phyloP scores from a whole-genome alignment of 2,113 vertebrate species.

The Bubo bubo region DNA sequence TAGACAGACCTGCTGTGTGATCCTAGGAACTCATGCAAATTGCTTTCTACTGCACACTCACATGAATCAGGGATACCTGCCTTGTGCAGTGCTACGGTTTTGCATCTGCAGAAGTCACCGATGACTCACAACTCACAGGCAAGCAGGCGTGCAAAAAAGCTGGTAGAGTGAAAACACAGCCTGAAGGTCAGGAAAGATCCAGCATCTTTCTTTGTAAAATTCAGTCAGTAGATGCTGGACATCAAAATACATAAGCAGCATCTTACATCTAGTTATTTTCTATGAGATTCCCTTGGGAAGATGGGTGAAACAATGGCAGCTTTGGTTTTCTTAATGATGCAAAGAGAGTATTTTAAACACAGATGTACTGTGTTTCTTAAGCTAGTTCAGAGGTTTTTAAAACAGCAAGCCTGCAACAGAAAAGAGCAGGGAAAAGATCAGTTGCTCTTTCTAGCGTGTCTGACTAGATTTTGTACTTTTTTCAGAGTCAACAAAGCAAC shows the following conservation, averaged over 20 bases:
- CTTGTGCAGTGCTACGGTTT: fast-evolving
- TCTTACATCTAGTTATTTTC: neutral
- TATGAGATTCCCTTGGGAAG: neutral
- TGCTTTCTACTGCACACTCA: neutral
- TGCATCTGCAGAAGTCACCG: neutral
- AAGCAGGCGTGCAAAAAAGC: neutral
- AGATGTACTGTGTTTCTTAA: neutral
- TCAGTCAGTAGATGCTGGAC: neutral
- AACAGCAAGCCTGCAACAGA: neutral
- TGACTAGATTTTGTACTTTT: neutral
- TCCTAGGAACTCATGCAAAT: neutral
- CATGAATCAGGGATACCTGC: neutral
- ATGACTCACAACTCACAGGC: neutral
- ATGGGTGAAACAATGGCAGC: neutral
- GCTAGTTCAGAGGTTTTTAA: neutral
- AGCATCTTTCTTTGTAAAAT: neutral
- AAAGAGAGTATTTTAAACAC: neutral
- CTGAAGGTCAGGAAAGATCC: neutral
- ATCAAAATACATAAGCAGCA: neutral
- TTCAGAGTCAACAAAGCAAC: neutral
- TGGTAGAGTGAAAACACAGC: neutral
- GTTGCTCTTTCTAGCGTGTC: neutral
- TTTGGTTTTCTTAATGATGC: neutral
- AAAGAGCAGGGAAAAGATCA: neutral
- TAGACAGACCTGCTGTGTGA: neutral